Evolutionary conservation across 2,797 vertebrate genomes (phyloP), one percentile per base, ranked within the genome.

Genomic region (Chloroceryle amazona): DNA sequence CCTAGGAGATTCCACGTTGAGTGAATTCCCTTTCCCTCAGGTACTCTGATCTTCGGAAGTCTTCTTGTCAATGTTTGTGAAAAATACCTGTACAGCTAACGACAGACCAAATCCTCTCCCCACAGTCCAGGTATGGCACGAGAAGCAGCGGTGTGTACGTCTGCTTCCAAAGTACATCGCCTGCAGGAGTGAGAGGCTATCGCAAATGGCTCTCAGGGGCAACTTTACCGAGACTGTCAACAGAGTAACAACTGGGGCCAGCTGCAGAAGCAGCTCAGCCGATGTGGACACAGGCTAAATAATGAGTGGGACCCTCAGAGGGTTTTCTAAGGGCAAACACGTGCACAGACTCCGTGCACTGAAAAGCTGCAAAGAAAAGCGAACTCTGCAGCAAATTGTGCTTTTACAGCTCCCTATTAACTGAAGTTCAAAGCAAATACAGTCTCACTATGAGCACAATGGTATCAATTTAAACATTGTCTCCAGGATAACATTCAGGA

Each of bases 381-480:
- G 1, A 88, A 47, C 62, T 44, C 3, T 41, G 28, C 9, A 2
- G 67, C 63, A 78, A 92, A 87, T 3, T 31, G 60, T 52, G 71
- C 67, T 86, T 89, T 89, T 71, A 68, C 18, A 80, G 57, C 41
- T 42, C 67, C 44, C 83, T 58, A 44, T 82, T 78, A 87, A 73
- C 52, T 65, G 71, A 82, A 70, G 37, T 76, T 92, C 74, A 90
- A 80, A 51, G 49, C 63, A 94, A 80, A 87, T 19, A 76, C 26
- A 67, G 22, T 26, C 87, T 52, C 60, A 67, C 44, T 66, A 15
- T 16, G 37, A 80, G 29, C 65, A 79, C 65, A 54, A 6, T 3
- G 19, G 37, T 35, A 90, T 17, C 20, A 62, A 61, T 81, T 79
- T 62, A 82, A 92, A 74, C 57, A 84, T 13, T 6, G 6, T 84